These are phyloP conservation scores for Pachycephus smyrnensis DNA, from an alignment of 2,888 invertebrate genomes.

Conservation along the genomic window DNA sequence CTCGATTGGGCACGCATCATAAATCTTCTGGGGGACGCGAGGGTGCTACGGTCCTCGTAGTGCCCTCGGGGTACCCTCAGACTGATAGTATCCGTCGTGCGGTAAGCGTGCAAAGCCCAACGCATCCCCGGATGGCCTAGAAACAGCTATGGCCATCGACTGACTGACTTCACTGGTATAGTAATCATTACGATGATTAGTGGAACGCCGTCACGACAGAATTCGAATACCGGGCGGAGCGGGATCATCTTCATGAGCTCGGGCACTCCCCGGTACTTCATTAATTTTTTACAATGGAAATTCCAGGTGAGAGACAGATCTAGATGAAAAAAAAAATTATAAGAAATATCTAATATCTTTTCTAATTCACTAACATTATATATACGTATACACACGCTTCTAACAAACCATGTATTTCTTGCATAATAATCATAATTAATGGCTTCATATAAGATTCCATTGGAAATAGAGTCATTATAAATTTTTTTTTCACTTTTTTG, in stretches of 20 bases:
- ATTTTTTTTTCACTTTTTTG: not conserved
- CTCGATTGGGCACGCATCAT: constrained; percentile 57
- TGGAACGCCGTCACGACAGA: constrained; percentile 57
- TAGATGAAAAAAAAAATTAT: not conserved
- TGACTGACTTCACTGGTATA: constrained; percentile 5
- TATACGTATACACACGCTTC: not conserved
- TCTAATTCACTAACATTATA: not conserved
- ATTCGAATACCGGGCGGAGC: constrained; percentile 49
- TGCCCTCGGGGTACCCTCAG: constrained; percentile 34
- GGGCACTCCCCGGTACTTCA: constrained; percentile 35
- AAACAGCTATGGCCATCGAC: not conserved
- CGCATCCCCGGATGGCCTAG: constrained; percentile 23
- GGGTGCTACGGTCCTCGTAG: constrained; percentile 41
- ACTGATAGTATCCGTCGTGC: constrained; percentile 47
- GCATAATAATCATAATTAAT: not conserved
- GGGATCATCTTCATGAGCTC: constrained; percentile 20
- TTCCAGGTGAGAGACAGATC: not conserved
- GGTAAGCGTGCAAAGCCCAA: constrained; percentile 39
- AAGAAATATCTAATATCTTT: not conserved
- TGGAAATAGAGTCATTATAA: not conserved
- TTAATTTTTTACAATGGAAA: constrained; percentile 31
- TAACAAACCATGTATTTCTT: not conserved
- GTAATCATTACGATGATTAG: constrained; percentile 57
- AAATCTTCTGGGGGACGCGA: constrained; percentile 53
- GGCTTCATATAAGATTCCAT: not conserved